These are phyloP conservation scores for Bombus difficillimus DNA, from an alignment of 1,140 invertebrate genomes.

Conservation along the genomic window DNA sequence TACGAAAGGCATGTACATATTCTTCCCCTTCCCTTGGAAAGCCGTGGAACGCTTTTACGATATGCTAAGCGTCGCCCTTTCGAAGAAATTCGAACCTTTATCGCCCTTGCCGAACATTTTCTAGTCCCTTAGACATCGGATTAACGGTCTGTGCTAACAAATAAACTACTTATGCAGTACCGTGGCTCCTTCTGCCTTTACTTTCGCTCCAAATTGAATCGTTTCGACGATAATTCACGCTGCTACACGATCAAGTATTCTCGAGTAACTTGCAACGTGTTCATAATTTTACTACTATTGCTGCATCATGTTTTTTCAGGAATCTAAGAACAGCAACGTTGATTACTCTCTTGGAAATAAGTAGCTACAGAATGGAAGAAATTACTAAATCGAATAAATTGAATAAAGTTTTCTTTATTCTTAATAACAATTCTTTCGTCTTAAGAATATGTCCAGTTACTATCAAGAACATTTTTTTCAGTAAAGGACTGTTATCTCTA, in stretches of 20 bases:
- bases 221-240: not conserved
- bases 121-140: slow-evolving; percentile 66
- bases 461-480: too few species aligned
- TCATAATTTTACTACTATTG: too few species aligned
- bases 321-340: too few species aligned
- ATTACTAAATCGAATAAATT: too few species aligned
- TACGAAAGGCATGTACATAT: slow-evolving; percentile 61
- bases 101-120: slow-evolving; percentile 66
- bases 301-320: too few species aligned
- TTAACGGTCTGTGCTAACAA: slow-evolving; percentile 65
- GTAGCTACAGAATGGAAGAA: too few species aligned
- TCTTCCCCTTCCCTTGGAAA: slow-evolving; percentile 15
- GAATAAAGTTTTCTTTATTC: too few species aligned
- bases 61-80: slow-evolving; percentile 74
- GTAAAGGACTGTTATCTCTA: too few species aligned
- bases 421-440: too few species aligned
- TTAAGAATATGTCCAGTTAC: too few species aligned
- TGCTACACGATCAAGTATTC: not conserved
- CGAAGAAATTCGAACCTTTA: slow-evolving; percentile 68
- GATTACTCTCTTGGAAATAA: too few species aligned
- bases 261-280: not conserved
- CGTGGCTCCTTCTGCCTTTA: slow-evolving; percentile 1
- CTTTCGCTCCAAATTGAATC: slow-evolving; percentile 18
- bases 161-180: slow-evolving; percentile 57
- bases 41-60: slow-evolving; percentile 68